Evolutionary conservation across 2,888 invertebrate species (phyloP).

Genomic region (Pseudococcus jackbeardsleyi): DNA sequence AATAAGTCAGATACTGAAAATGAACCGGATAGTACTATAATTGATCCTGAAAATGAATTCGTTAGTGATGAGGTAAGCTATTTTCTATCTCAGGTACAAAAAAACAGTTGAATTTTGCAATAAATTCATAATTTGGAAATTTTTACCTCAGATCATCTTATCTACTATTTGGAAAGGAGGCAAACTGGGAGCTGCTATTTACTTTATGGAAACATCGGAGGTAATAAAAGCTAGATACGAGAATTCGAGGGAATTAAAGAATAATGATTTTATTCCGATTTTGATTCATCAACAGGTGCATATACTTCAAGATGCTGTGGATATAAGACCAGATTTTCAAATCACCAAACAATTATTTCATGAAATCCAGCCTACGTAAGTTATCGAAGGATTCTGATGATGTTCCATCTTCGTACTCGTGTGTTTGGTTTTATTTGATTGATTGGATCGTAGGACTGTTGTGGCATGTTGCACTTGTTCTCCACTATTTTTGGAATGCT

Average conservation of each 20-base stretch:
- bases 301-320: constrained; percentile 63
- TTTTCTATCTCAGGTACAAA: background rate
- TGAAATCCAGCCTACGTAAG: constrained; percentile 64
- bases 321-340: constrained; percentile 65
- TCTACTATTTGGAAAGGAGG: constrained; percentile 78
- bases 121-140: background rate
- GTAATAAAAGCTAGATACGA: constrained; percentile 69
- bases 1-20: background rate
- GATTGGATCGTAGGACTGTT: constrained; percentile 66
- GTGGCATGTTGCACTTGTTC: constrained; percentile 70
- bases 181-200: constrained; percentile 82
- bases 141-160: constrained; percentile 73
- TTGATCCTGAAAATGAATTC: background rate
- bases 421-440: background rate
- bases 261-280: background rate
- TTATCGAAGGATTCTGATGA: background rate
- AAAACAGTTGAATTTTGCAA: background rate
- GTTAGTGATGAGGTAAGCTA: background rate
- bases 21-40: background rate
- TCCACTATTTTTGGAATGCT: constrained; percentile 72
- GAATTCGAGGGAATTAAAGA: background rate
- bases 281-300: constrained; percentile 59
- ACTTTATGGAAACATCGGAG: constrained; percentile 77
- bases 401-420: too few relatives aligned
- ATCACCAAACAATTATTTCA: constrained; percentile 63